Base-by-base conservation (phyloP, 2,888 invertebrate species). In the Tenthredo amoena region DNA sequence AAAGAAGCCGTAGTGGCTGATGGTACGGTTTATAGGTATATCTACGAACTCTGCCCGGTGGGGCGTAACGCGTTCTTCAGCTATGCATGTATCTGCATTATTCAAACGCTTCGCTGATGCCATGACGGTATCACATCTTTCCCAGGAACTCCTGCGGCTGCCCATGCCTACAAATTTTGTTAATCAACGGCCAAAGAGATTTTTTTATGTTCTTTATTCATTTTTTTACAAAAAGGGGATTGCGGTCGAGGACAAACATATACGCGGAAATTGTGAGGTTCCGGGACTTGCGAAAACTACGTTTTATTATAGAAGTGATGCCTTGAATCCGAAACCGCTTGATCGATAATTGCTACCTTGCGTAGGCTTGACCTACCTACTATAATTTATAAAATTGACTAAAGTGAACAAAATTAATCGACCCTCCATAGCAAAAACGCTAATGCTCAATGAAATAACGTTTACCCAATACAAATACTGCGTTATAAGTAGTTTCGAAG, bases 231-330 rank as follows among this genome's bases (percentile, higher is more conserved):
- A 31, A 55, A 21, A 31, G n/a, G 15, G 10, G 7, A 77, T 55
- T 50, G 55, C 21, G 31, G 77, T 55, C 50, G 31, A 77, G 77
- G 77, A 77, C 47, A 47, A 31, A 77, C 12, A 55, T 34, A 9
- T 50, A 77, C 55, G 34, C 50, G 77, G 77, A 50, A 77, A 77
- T 55, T 34, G 77, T 18, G 50, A 40, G n/a, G 77, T 77, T 77
- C 77, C 47, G 77, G 50, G 77, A 43, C 31, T 55, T 55, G 31
- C 74, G 43, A 74, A 50, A 55, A 50, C 77, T 34, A 77, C 43
- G 10, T 26, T 43, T 21, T 26, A 21, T 26, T 74, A 21, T 40
- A 40, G n/a, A 74, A 26, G 5, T n/a, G 34, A 77, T 55, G 77
- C 37, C 47, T 77, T 40, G 77, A 77, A 50, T 77, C 50, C 77